Evolutionary conservation across 2,888 invertebrate species (phyloP).

Genomic region (Philereme transversata): DNA sequence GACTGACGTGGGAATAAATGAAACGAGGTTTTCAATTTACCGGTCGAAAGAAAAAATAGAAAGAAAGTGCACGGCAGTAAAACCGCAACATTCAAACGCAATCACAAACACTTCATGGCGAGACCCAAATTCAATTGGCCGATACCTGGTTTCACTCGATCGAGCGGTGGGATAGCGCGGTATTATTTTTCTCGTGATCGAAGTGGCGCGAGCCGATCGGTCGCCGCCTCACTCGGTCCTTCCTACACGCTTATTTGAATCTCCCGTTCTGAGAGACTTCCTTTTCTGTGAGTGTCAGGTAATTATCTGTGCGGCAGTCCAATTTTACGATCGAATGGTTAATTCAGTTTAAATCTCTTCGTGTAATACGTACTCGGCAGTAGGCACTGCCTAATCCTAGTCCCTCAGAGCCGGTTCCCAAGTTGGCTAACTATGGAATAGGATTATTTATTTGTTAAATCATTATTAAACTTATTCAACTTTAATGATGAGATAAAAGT

Average conservation of each 20-base stretch:
- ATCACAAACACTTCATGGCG: slow-evolving; percentile 43
- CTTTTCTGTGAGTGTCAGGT: slow-evolving; percentile 84
- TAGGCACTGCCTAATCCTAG: slow-evolving; percentile 77
- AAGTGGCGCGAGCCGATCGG: slow-evolving; percentile 52
- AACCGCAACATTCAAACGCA: slow-evolving; percentile 39
- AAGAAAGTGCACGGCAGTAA: slow-evolving; percentile 28
- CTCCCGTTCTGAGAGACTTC: slow-evolving; percentile 77
- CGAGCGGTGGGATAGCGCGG: slow-evolving; percentile 59
- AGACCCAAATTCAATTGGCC: slow-evolving; percentile 62
- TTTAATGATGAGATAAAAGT: slow-evolving; percentile 15
- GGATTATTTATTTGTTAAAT: slow-evolving; percentile 43
- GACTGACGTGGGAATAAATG: slow-evolving; percentile 32
- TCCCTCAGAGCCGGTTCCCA: slow-evolving; percentile 65
- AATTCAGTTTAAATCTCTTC: slow-evolving; percentile 84
- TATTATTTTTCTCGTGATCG: slow-evolving; percentile 69
- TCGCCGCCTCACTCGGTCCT: slow-evolving; percentile 67
- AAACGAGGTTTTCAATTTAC: slow-evolving; percentile 31
- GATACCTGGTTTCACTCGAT: slow-evolving; percentile 66
- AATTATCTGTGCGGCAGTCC: slow-evolving; percentile 84
- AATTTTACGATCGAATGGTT: slow-evolving; percentile 84
- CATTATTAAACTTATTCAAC: slow-evolving; percentile 35
- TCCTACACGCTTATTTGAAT: slow-evolving; percentile 80
- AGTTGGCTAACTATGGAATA: slow-evolving; percentile 52
- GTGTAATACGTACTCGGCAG: slow-evolving; percentile 75
- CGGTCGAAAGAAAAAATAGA: slow-evolving; percentile 26